phyloP scores from a whole-genome alignment of 2,797 vertebrate species.

The Helarctos malayanus region DNA sequence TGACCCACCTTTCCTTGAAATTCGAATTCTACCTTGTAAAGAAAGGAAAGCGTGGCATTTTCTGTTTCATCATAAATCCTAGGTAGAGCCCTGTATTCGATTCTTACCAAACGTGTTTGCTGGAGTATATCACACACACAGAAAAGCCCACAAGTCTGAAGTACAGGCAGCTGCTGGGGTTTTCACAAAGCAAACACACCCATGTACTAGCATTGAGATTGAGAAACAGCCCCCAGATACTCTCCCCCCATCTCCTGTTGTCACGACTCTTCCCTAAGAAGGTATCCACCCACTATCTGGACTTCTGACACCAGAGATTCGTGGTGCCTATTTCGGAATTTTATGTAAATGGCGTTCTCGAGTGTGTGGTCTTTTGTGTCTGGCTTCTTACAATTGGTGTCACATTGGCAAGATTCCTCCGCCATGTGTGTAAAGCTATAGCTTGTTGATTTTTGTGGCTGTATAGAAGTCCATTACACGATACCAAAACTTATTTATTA shows the following conservation, averaged over 20 bases:
- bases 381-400: not conserved
- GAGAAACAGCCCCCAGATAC: not conserved
- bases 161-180: not conserved
- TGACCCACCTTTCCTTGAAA: not conserved
- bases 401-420: not conserved
- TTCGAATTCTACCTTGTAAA: not conserved
- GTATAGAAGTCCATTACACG: accelerated
- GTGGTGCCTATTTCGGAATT: not conserved
- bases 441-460: not conserved
- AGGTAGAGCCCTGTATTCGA: not conserved
- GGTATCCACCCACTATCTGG: not conserved
- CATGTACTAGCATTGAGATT: not conserved
- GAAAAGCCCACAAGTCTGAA: not conserved
- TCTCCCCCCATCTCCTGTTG: too few relatives aligned
- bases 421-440: accelerated
- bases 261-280: not conserved
- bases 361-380: not conserved
- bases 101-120: not conserved
- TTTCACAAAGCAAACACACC: too few relatives aligned
- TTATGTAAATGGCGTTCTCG: not conserved
- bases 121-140: not conserved
- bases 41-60: not conserved
- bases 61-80: not conserved
- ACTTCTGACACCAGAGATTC: accelerated
- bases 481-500: too few relatives aligned